A percentile compares a stretch with the other conserved stretches of the same genome.
These are phyloP conservation scores for Melipona beecheii DNA, from an alignment of 2,888 invertebrate genomes.

Conservation along the genomic window DNA sequence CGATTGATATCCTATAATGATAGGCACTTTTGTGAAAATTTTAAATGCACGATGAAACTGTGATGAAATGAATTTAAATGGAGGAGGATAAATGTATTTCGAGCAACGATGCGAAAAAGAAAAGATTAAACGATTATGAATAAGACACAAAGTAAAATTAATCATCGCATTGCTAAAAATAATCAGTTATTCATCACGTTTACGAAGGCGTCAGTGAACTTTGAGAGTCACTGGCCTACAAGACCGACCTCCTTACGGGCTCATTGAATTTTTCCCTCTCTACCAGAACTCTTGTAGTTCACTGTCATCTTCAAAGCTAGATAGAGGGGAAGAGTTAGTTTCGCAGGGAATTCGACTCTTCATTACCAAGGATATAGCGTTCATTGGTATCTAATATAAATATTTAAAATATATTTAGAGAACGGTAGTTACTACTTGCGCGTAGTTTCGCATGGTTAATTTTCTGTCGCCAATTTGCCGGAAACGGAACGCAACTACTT, in stretches of 20 bases:
- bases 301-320: constrained; percentile 66
- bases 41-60: background rate
- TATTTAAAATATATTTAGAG: constrained; percentile 42
- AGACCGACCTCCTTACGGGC: constrained; percentile 73
- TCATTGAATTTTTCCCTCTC: constrained; percentile 75
- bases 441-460: constrained; percentile 49
- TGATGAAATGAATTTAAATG: background rate
- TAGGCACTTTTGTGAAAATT: background rate
- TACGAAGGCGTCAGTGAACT: constrained; percentile 71
- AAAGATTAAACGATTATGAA: constrained; percentile 4
- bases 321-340: constrained; percentile 34
- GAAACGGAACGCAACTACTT: constrained; percentile 55
- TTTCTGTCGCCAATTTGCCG: constrained; percentile 60
- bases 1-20: background rate
- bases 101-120: background rate
- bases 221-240: constrained; percentile 72
- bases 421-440: constrained; percentile 44
- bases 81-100: background rate
- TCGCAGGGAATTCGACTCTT: constrained; percentile 52
- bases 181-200: constrained; percentile 63
- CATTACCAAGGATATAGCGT: constrained; percentile 59
- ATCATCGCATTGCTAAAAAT: constrained; percentile 44
- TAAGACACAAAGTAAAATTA: constrained; percentile 34
- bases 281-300: constrained; percentile 70
- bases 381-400: constrained; percentile 45